Percentiles rank a stretch among this genome's conserved stretches.
Evolutionary conservation across 2,888 invertebrate genomes (phyloP).

Genomic region (Hirtodrosophila histrioides): DNA sequence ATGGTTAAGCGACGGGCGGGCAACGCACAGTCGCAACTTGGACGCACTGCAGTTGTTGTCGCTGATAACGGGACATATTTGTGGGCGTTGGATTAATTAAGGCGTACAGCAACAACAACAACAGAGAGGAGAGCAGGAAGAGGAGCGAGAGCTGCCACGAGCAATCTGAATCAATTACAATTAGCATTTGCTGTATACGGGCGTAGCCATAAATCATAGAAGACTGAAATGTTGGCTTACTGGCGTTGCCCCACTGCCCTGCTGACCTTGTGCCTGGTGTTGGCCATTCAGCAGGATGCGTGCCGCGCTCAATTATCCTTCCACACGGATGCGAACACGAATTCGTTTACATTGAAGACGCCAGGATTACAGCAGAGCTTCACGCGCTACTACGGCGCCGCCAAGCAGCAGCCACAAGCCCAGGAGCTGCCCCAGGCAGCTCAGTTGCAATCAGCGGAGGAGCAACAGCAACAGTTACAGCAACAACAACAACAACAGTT

Average conservation of each 20-base stretch:
- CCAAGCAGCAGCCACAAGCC: slow-evolving; percentile 35
- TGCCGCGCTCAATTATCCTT: slow-evolving; percentile 81
- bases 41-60: slow-evolving; percentile 28
- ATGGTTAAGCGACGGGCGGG: slow-evolving; percentile 40
- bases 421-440: slow-evolving; percentile 24
- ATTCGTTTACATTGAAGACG: slow-evolving; percentile 83
- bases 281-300: slow-evolving; percentile 50
- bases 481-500: slow-evolving; percentile 35
- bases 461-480: slow-evolving; percentile 29
- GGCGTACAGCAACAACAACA: slow-evolving; percentile 1
- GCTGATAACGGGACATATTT: slow-evolving; percentile 15
- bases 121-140: neutral
- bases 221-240: slow-evolving; percentile 39
- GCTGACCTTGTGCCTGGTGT: slow-evolving; percentile 21
- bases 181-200: slow-evolving; percentile 25
- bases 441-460: slow-evolving; percentile 25
- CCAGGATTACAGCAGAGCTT: slow-evolving; percentile 83
- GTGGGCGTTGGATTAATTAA: slow-evolving; percentile 38
- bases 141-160: slow-evolving; percentile 12
- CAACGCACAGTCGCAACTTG: slow-evolving; percentile 57
- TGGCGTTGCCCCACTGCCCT: neutral
- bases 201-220: slow-evolving; percentile 26
- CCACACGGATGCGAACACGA: slow-evolving; percentile 82
- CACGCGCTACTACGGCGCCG: slow-evolving; percentile 82
- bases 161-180: slow-evolving; percentile 45